Base-by-base conservation (phyloP, 1,140 invertebrate species). In the Ips nitidus region DNA sequence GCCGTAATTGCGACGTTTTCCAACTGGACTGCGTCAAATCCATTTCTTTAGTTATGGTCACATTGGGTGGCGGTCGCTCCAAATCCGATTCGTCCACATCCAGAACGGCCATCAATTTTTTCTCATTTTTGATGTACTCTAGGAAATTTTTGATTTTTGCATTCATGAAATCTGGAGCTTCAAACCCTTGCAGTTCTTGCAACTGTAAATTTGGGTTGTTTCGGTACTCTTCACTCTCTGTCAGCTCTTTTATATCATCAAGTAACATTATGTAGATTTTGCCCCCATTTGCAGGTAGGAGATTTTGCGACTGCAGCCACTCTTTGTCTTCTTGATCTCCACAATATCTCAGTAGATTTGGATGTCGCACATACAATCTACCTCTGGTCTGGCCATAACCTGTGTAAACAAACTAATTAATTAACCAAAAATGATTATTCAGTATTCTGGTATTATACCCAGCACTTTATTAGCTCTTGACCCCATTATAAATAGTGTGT, bases 251-350 rank as follows among this genome's bases (percentile, higher is more conserved):
- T 55, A 94, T 91, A 76, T 94, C 92, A 76, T 93, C 89, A 63
- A 92, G 82, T n/a, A 93, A 82, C 83, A 93, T 86, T 69, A 94
- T 86, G 74, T 92, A 92, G 41, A 91, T 90, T 81, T 90, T 91
- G 4, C 90, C 90, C 7, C 91, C 90, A 61, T 89, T 89, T 45
- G 88, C 87, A 74, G 91, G 88, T 79, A 91, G 91, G 64, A 91
- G 80, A 76, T 90, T 90, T 72, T 91, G 87, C 70, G 87, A 89
- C 57, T 88, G 86, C 39, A 94, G 84, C 91, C 91, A 93, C 76
- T 91, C 89, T 77, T 92, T 92, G 75, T 94, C 92, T 74, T 91
- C 89, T 68, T 87, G 87, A 77, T 94, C 92, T 52, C 91, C 90
- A 61, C 88, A 87, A 81, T 94, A 94, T 76, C 89, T 59, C 4